Percentiles rank a stretch among this genome's conserved stretches.
phyloP scores from a whole-genome alignment of 2,888 invertebrate species.

The Artemia sinica region DNA sequence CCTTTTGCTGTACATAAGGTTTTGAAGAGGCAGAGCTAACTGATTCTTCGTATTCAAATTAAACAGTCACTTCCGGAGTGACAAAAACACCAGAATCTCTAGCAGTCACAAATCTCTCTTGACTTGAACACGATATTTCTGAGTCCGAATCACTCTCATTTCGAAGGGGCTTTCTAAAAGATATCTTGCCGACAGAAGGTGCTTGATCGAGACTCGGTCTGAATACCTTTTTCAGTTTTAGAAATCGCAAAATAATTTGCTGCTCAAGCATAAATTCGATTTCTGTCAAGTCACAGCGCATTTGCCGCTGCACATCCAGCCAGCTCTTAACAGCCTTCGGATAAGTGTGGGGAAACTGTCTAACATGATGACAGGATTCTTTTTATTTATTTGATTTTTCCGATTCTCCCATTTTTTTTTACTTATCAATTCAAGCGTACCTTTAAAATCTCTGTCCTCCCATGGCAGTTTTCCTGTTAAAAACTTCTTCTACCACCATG shows the following conservation, averaged over 20 bases:
- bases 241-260: not conserved
- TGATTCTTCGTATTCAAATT: not conserved
- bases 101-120: not conserved
- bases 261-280: not conserved
- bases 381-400: not conserved
- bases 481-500: not conserved
- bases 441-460: not conserved
- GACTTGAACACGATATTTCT: not conserved
- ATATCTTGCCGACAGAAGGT: not conserved
- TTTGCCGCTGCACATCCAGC: not conserved
- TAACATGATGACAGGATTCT: not conserved
- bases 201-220: not conserved
- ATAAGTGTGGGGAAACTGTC: not conserved
- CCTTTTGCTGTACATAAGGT: not conserved
- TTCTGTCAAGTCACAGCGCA: not conserved
- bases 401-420: not conserved
- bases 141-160: not conserved
- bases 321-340: not conserved
- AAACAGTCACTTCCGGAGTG: not conserved
- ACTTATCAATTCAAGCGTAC: not conserved
- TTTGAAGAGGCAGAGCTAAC: not conserved
- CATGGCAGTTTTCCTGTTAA: not conserved
- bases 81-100: not conserved
- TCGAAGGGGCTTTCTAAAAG: too few species aligned
- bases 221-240: not conserved